Conservation (phyloP, 2,888 invertebrate species). For the Craniophora ligustri region DNA sequence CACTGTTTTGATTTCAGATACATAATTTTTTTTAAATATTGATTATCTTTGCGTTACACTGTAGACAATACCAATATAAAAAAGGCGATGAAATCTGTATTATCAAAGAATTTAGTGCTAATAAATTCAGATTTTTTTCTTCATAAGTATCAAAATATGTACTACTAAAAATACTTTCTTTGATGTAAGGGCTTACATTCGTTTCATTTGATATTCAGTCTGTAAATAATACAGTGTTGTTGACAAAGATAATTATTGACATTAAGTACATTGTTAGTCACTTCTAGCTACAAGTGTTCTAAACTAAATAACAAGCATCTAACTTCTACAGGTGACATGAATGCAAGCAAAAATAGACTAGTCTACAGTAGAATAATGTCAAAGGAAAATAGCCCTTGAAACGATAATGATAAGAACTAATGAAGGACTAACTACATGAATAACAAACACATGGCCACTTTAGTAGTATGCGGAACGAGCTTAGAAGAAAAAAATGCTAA, state of each 20-base stretch:
- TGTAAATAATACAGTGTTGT: constrained; percentile 8
- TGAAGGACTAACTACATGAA: constrained; percentile 38
- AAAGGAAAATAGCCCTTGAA: constrained; percentile 41
- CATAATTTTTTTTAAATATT: no score
- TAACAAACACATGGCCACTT: constrained; percentile 18
- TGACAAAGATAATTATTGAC: constrained; percentile 28
- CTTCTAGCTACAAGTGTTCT: constrained; percentile 50
- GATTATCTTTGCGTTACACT: no score
- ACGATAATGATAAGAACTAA: constrained; percentile 23
- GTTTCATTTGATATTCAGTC: constrained; percentile 4
- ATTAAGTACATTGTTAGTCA: constrained; percentile 60
- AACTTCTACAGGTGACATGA: constrained; percentile 54
- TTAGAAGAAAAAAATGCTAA: neutral
- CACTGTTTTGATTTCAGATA: neutral
- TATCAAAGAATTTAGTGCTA: no score
- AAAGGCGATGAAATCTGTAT: no score
- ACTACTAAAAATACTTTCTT: neutral
- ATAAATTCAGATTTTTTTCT: no score
- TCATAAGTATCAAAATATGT: no score
- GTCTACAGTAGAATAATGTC: constrained; percentile 43
- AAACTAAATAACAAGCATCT: constrained; percentile 55
- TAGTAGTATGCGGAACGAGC: constrained; percentile 32
- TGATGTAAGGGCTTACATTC: constrained; percentile 44
- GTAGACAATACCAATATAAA: no score
- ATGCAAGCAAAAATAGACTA: constrained; percentile 51